phyloP scores from a whole-genome alignment of 2,888 invertebrate species.

The Drosophila basisetae region DNA sequence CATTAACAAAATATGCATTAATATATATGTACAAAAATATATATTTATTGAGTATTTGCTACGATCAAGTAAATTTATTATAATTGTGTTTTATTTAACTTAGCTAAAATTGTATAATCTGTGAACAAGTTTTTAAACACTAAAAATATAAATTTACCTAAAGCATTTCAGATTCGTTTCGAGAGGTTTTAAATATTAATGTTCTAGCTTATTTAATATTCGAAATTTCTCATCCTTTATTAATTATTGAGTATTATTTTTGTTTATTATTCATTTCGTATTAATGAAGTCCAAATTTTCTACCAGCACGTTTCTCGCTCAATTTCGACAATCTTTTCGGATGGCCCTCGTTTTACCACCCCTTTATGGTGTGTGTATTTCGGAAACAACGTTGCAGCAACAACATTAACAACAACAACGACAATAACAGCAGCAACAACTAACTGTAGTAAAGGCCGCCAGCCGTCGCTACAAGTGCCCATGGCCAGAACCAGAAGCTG shows the following conservation, averaged over 20 bases:
- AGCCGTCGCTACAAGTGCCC: slow-evolving; percentile 67
- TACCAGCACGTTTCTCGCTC: neutral
- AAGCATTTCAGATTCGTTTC: neutral
- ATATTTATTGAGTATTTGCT: neutral
- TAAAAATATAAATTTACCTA: neutral
- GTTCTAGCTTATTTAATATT: neutral
- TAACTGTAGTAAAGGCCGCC: slow-evolving; percentile 48
- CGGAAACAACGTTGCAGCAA: slow-evolving; percentile 55
- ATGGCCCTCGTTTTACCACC: slow-evolving; percentile 48
- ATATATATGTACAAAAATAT: neutral
- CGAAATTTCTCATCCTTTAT: neutral
- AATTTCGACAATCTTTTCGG: slow-evolving; percentile 1
- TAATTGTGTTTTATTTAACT: too few species aligned
- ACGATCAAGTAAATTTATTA: too few species aligned
- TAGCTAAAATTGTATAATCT: too few species aligned
- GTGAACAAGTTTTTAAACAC: neutral
- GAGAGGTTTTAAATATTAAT: neutral
- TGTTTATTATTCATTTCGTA: neutral
- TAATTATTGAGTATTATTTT: too few species aligned
- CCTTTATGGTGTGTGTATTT: slow-evolving; percentile 42
- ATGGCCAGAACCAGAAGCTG: slow-evolving; percentile 59
- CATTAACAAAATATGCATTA: too few species aligned
- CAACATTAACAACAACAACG: slow-evolving; percentile 15
- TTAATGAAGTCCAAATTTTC: neutral
- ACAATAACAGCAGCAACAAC: slow-evolving; percentile 22